These are phyloP conservation scores for Lophius americanus DNA, from an alignment of 2,797 vertebrate species.

Conservation along the genomic window DNA sequence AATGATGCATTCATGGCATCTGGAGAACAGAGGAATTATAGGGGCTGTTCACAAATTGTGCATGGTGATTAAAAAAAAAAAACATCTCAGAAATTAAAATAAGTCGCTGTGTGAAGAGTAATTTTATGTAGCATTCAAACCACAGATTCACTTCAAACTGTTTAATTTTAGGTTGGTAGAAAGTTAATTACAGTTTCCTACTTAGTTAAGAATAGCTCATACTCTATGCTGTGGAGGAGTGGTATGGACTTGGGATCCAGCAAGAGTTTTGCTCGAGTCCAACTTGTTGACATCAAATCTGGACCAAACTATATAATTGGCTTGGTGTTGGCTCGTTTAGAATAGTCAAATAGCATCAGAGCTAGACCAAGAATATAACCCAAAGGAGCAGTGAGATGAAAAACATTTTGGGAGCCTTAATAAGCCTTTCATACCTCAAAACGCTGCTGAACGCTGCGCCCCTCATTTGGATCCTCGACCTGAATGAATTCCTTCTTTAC, in stretches of 20 bases:
- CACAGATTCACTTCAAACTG: too few relatives aligned
- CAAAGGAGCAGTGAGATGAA: slow-evolving; percentile 25
- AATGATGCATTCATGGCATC: neutral
- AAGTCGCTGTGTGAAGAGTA: too few relatives aligned
- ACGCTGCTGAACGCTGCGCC: slow-evolving; percentile 37
- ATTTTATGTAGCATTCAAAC: too few relatives aligned
- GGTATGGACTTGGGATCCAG: neutral
- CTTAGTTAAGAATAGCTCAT: too few relatives aligned
- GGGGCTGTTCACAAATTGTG: neutral
- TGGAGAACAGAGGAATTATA: neutral
- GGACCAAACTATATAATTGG: neutral
- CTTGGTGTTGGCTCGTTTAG: too few relatives aligned
- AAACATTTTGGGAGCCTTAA: slow-evolving; percentile 34
- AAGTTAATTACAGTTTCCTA: too few relatives aligned
- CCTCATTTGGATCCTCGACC: slow-evolving; percentile 39
- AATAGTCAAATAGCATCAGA: slow-evolving; percentile 1
- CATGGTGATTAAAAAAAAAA: too few relatives aligned
- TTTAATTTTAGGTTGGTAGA: too few relatives aligned
- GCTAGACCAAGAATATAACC: slow-evolving; percentile 9
- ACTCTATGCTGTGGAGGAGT: too few relatives aligned
- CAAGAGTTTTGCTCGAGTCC: neutral
- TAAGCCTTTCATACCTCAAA: slow-evolving; percentile 36
- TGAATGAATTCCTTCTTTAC: slow-evolving; percentile 65
- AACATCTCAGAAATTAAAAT: too few relatives aligned
- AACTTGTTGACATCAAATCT: neutral